These are phyloP conservation scores for Aythya baeri DNA, from an alignment of 2,113 vertebrate species.

Conservation along the genomic window DNA sequence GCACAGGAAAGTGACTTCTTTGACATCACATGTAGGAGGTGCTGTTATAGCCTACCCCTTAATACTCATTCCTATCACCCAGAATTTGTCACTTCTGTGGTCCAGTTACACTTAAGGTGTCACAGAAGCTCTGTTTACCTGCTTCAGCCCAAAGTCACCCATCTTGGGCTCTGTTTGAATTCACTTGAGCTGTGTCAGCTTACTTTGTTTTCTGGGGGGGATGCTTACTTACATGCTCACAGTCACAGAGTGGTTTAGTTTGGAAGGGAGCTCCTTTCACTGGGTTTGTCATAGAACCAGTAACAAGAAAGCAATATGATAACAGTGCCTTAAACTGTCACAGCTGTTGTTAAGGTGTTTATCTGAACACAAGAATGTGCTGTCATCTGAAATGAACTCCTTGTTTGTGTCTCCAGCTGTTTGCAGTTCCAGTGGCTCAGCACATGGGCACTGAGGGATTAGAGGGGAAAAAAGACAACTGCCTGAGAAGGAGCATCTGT, in stretches of 20 bases:
- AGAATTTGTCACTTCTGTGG: not conserved
- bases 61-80: not conserved
- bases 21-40: not conserved
- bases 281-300: not conserved
- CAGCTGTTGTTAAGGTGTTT: not conserved
- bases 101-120: not conserved
- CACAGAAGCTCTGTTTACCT: not conserved
- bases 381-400: not conserved
- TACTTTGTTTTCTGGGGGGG: not conserved
- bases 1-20: not conserved
- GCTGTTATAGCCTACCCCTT: not conserved
- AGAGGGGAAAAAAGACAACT: not conserved
- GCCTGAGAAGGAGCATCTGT: not conserved
- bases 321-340: not conserved
- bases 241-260: not conserved
- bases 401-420: not conserved
- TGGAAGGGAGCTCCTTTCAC: not conserved
- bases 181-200: not conserved
- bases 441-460: not conserved
- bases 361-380: not conserved
- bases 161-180: not conserved
- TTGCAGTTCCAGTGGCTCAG: not conserved
- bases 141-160: not conserved
- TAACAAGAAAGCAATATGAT: not conserved
- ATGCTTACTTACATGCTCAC: not conserved